These are phyloP conservation scores for Orthonychiurus folsomi DNA, from an alignment of 2,888 invertebrate genomes.

Conservation along the genomic window DNA sequence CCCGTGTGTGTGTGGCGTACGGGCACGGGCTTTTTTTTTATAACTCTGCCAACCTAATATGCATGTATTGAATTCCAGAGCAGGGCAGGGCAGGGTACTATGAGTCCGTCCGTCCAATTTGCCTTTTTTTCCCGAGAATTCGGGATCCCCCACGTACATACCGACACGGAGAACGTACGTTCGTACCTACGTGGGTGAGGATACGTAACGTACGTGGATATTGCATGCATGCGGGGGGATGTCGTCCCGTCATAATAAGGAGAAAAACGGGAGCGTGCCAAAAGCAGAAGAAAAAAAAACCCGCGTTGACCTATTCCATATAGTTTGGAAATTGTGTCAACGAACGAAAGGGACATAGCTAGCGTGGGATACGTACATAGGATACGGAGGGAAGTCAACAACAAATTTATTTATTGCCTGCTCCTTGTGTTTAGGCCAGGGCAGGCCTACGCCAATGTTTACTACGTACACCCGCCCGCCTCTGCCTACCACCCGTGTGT, in stretches of 20 bases:
- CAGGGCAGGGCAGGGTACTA: too few relatives aligned
- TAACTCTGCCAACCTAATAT: not conserved
- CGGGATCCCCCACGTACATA: not conserved
- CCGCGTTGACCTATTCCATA: not conserved
- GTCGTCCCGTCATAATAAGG: not conserved
- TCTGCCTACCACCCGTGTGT: not conserved
- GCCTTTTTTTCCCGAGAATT: too few relatives aligned
- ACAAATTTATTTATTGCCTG: not conserved
- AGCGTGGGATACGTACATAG: not conserved
- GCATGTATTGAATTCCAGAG: not conserved
- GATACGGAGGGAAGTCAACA: not conserved
- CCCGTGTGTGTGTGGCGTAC: too few relatives aligned
- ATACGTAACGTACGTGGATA: not conserved
- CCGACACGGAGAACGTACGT: too few relatives aligned
- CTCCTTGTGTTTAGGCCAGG: not conserved
- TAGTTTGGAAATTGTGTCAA: not conserved
- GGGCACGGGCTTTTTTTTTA: not conserved
- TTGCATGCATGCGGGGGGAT: not conserved
- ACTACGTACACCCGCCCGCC: not conserved
- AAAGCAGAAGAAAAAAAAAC: not conserved
- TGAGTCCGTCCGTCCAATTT: too few relatives aligned
- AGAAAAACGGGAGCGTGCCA: not conserved
- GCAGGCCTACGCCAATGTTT: not conserved
- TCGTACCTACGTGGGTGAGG: not conserved
- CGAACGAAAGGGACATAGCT: too few relatives aligned